Conservation (phyloP, 30 jellyfish, hydroid and myxozoan species). For the Catostylus mosaicus region DNA sequence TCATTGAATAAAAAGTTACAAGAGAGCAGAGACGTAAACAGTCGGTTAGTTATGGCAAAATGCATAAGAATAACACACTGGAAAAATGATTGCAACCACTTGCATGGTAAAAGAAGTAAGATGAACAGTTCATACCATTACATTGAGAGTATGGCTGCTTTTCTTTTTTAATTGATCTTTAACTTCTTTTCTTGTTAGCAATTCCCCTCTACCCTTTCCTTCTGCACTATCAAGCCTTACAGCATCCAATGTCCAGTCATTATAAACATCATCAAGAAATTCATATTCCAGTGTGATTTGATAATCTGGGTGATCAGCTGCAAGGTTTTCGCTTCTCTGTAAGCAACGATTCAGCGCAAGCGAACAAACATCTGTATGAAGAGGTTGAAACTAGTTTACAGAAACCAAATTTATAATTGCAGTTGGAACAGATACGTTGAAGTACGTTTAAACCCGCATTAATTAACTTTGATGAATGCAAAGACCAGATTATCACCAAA, state of each 20-base stretch:
- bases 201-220: conserved; percentile 74
- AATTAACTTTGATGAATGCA: no score
- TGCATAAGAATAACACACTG: no score
- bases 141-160: conserved; percentile 62
- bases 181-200: conserved; percentile 60
- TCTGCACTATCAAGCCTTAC: conserved; percentile 72
- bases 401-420: background rate
- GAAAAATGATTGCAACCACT: no score
- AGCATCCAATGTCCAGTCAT: conserved; percentile 88
- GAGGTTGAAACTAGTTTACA: background rate
- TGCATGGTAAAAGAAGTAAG: background rate
- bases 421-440: no score
- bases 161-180: conserved; percentile 66
- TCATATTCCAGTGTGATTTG: conserved; percentile 76
- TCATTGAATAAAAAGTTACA: no score
- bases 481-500: no score
- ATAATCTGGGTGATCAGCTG: conserved; percentile 79
- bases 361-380: conserved; percentile 70
- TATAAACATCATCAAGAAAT: conserved; percentile 83
- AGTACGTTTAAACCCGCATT: no score
- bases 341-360: conserved; percentile 78
- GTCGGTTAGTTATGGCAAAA: no score
- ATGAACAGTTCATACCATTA: conserved; percentile 67
- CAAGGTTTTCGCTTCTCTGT: conserved; percentile 29
- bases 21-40: no score